Percentiles rank a stretch among this genome's conserved stretches.
These are phyloP conservation scores for Leptobrachium leishanense DNA, from an alignment of 2,113 vertebrate genomes.

Conservation along the genomic window DNA sequence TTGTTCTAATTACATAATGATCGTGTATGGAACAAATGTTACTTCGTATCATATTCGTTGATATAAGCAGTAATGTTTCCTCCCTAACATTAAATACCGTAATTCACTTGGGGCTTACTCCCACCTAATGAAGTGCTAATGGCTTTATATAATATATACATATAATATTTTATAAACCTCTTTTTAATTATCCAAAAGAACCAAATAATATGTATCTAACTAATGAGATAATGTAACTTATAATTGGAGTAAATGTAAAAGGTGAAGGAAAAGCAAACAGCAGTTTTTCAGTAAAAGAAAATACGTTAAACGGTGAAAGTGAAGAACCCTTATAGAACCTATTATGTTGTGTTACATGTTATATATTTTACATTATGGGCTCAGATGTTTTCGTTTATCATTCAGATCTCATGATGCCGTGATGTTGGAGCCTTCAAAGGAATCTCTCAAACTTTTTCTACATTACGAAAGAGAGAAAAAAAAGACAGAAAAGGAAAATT, in stretches of 20 bases:
- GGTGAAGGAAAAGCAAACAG: background rate
- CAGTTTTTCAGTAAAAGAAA: too few relatives aligned
- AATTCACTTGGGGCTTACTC: background rate
- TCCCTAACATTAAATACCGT: background rate
- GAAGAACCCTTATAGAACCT: too few relatives aligned
- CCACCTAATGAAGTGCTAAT: background rate
- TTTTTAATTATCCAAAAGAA: background rate
- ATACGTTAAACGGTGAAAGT: too few relatives aligned
- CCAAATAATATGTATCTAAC: background rate
- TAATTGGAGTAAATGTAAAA: background rate
- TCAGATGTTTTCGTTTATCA: too few relatives aligned
- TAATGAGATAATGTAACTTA: background rate
- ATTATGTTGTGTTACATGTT: too few relatives aligned
- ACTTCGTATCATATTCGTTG: background rate
- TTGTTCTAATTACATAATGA: conserved; percentile 2
- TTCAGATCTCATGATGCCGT: too few relatives aligned
- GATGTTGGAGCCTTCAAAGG: too few relatives aligned
- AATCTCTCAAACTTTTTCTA: too few relatives aligned
- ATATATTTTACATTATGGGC: too few relatives aligned
- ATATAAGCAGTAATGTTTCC: background rate
- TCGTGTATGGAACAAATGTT: background rate
- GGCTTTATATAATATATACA: background rate
- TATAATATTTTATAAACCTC: background rate
- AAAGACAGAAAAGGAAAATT: too few relatives aligned
- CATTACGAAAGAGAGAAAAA: too few relatives aligned